Conservation (phyloP, 1,140 invertebrate genomes). For the Macrosteles quadrilineatus region DNA sequence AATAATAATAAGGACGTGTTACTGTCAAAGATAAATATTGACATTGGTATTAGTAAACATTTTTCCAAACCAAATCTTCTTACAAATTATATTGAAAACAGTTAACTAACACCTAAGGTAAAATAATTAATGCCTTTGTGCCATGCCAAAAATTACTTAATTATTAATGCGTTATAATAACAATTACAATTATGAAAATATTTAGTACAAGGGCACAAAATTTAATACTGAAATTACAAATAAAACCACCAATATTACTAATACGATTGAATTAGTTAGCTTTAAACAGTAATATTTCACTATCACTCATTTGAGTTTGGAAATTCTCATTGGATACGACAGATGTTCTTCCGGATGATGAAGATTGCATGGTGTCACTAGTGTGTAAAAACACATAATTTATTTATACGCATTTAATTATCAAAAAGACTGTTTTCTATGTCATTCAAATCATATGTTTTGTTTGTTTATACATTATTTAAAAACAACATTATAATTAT, state of each 20-base stretch:
- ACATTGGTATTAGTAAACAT: slow-evolving; percentile 17
- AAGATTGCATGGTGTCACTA: slow-evolving; percentile 24
- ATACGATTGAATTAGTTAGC: slow-evolving; percentile 10
- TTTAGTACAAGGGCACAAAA: slow-evolving; percentile 14
- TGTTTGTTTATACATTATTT: no score
- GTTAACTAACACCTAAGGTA: neutral
- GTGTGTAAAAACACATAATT: no score
- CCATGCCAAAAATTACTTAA: slow-evolving; percentile 6
- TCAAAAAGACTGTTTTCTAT: no score
- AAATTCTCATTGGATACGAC: slow-evolving; percentile 23
- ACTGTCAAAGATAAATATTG: slow-evolving; percentile 11
- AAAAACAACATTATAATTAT: no score
- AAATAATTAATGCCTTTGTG: slow-evolving; percentile 17
- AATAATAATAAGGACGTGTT: slow-evolving; percentile 21
- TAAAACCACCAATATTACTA: neutral
- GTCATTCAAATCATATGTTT: no score
- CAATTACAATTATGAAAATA: neutral
- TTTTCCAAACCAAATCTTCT: slow-evolving; percentile 20
- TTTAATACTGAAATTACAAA: slow-evolving; percentile 12
- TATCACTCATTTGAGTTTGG: slow-evolving; percentile 27
- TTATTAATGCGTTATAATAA: slow-evolving; percentile 11
- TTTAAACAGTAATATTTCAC: slow-evolving; percentile 2
- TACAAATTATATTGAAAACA: slow-evolving; percentile 25
- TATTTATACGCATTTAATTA: no score
- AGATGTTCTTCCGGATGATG: slow-evolving; percentile 30